These are phyloP conservation scores for Lathamus discolor DNA, from an alignment of 2,113 vertebrate genomes.

Conservation along the genomic window DNA sequence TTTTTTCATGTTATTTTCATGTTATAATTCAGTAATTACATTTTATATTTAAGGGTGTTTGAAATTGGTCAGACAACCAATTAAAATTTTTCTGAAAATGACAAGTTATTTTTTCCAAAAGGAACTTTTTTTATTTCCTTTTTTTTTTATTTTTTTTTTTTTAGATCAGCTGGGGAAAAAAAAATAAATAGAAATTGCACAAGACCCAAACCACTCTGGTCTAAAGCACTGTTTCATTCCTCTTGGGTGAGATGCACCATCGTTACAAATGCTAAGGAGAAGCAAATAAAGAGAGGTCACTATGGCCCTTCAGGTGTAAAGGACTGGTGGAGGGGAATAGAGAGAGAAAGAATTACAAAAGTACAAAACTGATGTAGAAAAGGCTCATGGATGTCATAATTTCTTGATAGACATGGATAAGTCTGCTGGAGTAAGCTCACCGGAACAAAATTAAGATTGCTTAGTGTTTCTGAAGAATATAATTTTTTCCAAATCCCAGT, in stretches of 20 bases:
- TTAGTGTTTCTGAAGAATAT: not conserved
- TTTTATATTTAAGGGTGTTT: not conserved
- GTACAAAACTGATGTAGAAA: slow-evolving; percentile 45
- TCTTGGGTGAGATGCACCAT: not conserved
- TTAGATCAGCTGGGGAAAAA: not conserved
- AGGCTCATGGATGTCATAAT: not conserved
- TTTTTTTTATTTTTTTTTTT: not conserved
- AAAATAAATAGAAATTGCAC: not conserved
- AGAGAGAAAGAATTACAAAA: slow-evolving; percentile 27
- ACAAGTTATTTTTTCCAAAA: not conserved
- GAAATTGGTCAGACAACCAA: not conserved
- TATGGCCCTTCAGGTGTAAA: slow-evolving; percentile 49
- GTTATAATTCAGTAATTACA: not conserved
- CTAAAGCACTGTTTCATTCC: not conserved
- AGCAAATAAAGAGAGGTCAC: slow-evolving; percentile 29
- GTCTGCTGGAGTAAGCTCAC: not conserved
- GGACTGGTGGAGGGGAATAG: slow-evolving; percentile 33
- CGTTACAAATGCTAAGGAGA: not conserved
- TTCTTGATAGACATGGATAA: not conserved
- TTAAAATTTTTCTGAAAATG: not conserved
- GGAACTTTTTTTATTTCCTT: not conserved
- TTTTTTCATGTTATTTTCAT: not conserved
- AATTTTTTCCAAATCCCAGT: not conserved
- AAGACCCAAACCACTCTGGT: not conserved
- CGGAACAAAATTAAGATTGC: not conserved